Evolutionary conservation across 2,888 invertebrate species (phyloP), one percentile per base, ranked within the genome.

Genomic region (Chesias legatella): DNA sequence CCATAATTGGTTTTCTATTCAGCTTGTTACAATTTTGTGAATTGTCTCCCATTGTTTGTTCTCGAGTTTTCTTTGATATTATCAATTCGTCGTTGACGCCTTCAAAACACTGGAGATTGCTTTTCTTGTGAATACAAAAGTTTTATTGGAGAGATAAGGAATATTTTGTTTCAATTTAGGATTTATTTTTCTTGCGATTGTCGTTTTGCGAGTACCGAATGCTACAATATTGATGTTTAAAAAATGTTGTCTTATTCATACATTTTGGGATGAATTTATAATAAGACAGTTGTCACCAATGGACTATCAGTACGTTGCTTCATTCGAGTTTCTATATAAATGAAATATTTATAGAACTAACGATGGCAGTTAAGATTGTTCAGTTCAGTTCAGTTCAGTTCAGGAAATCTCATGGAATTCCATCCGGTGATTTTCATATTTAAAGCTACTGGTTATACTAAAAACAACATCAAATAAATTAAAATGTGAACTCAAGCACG

Each of bases 1-100:
- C 46, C 25, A 32, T 44, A 47, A 52, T 52, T 49, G 52, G 40
- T 46, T 39, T 39, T 41, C 31, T 51, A 40, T 45, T 43, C 43
- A 40, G 40, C 20, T 41, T 38, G 22, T 28, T 30, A 10, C 26
- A 32, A 35, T 33, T 32, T 26, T 24, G 10, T 11, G 23, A 39
- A 38, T 48, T 40, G 46, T 25, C 43, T 35, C 34, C 10, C 28
- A 34, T 28, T 44, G 44, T 44, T 51, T 35, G 47, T 10, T 25
- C 23, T 25, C 25, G 22, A 40, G 25, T 41, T 23, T 20, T 13
- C 31, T 42, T 33, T 34, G 25, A 28, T 38, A 27, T 27, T 25
- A 38, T 29, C 30, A 21, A 23, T 33, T 38, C 32, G 31, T 27
- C 24, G 41, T 21, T 17, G 13, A 17, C 13, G 13, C 28, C n/a